These are phyloP conservation scores for Denticeps clupeoides DNA, from an alignment of 2,797 vertebrate species.

Conservation along the genomic window DNA sequence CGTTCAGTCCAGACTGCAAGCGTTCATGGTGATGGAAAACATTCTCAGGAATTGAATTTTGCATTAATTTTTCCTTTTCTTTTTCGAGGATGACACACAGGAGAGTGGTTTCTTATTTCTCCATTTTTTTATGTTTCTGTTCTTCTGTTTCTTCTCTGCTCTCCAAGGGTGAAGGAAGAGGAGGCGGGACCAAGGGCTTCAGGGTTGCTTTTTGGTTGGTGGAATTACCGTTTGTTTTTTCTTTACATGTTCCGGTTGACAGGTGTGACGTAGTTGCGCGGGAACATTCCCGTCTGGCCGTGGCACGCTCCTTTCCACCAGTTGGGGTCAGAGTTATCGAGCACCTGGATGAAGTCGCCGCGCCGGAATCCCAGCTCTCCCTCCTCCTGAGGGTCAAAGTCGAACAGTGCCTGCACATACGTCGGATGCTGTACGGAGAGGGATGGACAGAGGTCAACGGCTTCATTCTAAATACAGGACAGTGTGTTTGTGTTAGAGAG, in stretches of 20 bases:
- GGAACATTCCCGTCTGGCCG: slow-evolving; percentile 95
- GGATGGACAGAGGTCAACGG: background rate
- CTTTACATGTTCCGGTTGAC: slow-evolving; percentile 92
- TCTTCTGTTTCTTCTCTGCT: slow-evolving; percentile 40
- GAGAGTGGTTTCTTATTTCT: slow-evolving; percentile 22
- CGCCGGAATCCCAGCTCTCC: slow-evolving; percentile 93
- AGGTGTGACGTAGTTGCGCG: slow-evolving; percentile 94
- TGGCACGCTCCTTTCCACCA: slow-evolving; percentile 98
- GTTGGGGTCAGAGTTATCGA: slow-evolving; percentile 93
- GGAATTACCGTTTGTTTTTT: background rate
- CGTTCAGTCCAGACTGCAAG: slow-evolving; percentile 39
- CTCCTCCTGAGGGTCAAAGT: slow-evolving; percentile 97
- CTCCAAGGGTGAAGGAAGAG: slow-evolving; percentile 7
- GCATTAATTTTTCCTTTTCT: slow-evolving; percentile 14
- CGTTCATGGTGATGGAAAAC: slow-evolving; percentile 39
- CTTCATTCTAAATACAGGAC: too few species aligned
- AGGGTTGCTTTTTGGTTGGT: too few species aligned
- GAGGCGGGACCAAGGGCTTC: too few species aligned
- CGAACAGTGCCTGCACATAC: slow-evolving; percentile 94
- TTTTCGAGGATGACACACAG: slow-evolving; percentile 31
- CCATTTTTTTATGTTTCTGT: slow-evolving; percentile 32
- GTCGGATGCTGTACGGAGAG: slow-evolving; percentile 93
- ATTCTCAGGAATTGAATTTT: slow-evolving; percentile 37
- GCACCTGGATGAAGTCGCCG: slow-evolving; percentile 93
- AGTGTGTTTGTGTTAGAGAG: too few species aligned